Evolutionary conservation across 2,113 vertebrate species (phyloP).

Genomic region (Gymnobelideus leadbeateri): DNA sequence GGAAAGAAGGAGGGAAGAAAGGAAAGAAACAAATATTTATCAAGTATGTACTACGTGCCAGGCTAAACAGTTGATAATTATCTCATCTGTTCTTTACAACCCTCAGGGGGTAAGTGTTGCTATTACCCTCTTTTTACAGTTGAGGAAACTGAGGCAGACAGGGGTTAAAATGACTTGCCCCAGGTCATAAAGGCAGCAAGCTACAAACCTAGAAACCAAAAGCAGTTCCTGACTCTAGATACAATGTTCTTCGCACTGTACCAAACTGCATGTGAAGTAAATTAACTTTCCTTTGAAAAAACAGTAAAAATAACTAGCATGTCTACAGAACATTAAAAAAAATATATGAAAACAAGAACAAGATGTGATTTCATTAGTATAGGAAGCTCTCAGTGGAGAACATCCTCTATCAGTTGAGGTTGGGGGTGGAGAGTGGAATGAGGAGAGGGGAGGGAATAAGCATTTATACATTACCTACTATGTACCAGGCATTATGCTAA

Average conservation of each 20-base stretch:
- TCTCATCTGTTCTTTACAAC: neutral
- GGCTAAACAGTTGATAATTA: neutral
- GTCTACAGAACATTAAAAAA: neutral
- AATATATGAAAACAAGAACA: neutral
- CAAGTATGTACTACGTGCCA: neutral
- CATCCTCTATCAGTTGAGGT: neutral
- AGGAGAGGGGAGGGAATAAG: neutral
- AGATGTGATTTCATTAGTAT: neutral
- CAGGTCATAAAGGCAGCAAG: neutral
- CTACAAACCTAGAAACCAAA: neutral
- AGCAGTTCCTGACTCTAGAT: neutral
- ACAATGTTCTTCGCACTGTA: neutral
- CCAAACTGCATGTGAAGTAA: neutral
- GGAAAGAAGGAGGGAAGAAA: neutral
- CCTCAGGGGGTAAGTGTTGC: neutral
- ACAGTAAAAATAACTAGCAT: neutral
- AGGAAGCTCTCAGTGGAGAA: neutral
- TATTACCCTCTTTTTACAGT: neutral
- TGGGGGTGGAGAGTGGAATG: rapidly evolving
- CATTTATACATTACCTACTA: neutral
- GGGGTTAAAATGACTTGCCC: neutral
- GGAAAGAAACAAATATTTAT: neutral
- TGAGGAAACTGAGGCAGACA: neutral
- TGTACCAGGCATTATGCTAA: neutral
- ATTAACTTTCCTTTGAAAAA: neutral